These are phyloP conservation scores for Tigriopus japonicus DNA, from an alignment of 1,140 invertebrate species.

Conservation along the genomic window DNA sequence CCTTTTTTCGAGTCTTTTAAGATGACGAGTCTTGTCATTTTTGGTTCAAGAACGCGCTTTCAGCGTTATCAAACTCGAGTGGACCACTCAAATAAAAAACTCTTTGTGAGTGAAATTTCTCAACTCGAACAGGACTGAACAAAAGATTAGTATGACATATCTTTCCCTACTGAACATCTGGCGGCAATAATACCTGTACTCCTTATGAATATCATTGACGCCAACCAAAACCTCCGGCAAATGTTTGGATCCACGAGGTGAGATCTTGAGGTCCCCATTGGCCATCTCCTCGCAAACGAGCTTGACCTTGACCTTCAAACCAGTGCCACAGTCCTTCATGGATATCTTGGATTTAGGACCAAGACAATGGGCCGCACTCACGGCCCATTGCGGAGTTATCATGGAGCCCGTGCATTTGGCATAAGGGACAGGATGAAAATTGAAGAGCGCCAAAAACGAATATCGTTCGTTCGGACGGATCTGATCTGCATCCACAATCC, in stretches of 20 bases:
- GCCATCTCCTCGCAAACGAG: background rate
- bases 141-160: background rate
- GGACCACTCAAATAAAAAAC: no score
- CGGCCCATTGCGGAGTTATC: background rate
- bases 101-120: no score
- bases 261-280: no score
- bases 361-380: background rate
- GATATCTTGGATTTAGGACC: background rate
- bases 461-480: background rate
- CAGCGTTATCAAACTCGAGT: no score
- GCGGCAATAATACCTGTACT: background rate
- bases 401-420: background rate
- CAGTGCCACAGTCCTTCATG: background rate
- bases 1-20: no score
- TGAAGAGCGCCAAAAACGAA: background rate
- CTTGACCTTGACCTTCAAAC: background rate
- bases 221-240: no score
- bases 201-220: no score
- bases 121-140: background rate
- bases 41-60: no score
- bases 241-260: no score
- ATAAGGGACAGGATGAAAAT: background rate
- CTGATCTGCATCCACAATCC: background rate
- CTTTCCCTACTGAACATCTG: background rate
- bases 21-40: no score